Evolutionary conservation across 2,113 vertebrate species (phyloP), one percentile per base, ranked within the genome.

Genomic region (Archocentrus centrarchus): DNA sequence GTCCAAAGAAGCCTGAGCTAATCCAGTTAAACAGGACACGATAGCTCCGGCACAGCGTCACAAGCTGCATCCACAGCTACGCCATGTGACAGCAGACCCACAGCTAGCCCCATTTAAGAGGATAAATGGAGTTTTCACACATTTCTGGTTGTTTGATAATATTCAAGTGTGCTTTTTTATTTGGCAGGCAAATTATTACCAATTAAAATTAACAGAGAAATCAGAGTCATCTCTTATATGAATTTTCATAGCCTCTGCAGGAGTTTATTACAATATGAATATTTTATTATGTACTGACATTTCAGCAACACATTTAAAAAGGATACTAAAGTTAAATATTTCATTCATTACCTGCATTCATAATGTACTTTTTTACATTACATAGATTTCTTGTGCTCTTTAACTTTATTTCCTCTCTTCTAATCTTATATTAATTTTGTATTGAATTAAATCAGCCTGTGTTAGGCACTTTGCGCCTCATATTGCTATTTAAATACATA

Each of bases 21-120:
- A 87, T 90, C 88, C 83, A 77, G 58, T 88, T 83, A 0, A 82
- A 86, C 75, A 61, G 75, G 80, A 79, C 80, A 41, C 1, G 8
- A 81, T 53, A 30, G 61, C 63, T 86, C 62, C 75, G 60, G 78
- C 80, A 66, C 78, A 81, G 58, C 18, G 55, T 53, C 60, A 73
- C 79, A 47, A 44, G 66, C 77, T 75, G 7, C 75, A 61, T 41
- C 50, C 87, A 80, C 59, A 73, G 77, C 63, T 82, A 50, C 35
- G 17, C 76, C 76, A 68, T 27, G 75, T 86, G 77, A 89, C 77
- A 78, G n/a, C 10, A 60, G 8, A 47, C 24, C 76, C 61, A 79
- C 50, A 77, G 68, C 47, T 68, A 32, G 17, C 37, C 80, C 60
- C 55, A 78, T 35, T 61, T 77, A 61, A 82, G 27, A 24, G 27